Evolutionary conservation across 2,888 invertebrate genomes (phyloP).

Genomic region (Drosophila eohydei): DNA sequence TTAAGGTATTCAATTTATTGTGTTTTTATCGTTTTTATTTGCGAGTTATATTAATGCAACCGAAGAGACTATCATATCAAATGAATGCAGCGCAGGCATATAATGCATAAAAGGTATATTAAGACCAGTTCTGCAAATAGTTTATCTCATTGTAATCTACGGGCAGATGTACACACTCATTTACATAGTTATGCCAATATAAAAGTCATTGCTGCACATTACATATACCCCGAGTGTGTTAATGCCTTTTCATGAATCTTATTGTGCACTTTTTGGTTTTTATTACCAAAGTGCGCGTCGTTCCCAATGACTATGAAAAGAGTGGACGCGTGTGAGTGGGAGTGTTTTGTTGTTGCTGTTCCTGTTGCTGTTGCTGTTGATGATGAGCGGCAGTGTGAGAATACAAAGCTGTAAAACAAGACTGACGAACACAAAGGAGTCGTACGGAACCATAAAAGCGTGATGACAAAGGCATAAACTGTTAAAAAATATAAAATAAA

Average conservation of each 20-base stretch:
- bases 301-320: conserved; percentile 58
- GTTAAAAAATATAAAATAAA: conserved; percentile 45
- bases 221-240: conserved; percentile 45
- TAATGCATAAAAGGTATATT: neutral
- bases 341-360: neutral
- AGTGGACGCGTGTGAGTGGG: conserved; percentile 9
- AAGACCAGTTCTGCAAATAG: neutral
- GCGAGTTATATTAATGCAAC: neutral
- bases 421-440: conserved; percentile 55
- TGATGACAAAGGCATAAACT: conserved; percentile 61
- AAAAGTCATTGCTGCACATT: conserved; percentile 33
- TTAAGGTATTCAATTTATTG: neutral
- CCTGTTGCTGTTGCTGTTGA: conserved; percentile 1
- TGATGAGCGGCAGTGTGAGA: conserved; percentile 9
- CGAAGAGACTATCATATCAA: neutral
- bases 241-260: conserved; percentile 54
- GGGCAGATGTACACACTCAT: neutral
- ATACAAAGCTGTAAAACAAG: conserved; percentile 53
- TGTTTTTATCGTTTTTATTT: neutral
- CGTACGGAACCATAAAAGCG: conserved; percentile 44
- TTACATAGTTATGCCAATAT: conserved; percentile 10
- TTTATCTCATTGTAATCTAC: neutral
- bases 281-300: conserved; percentile 33
- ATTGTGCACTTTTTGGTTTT: conserved; percentile 36
- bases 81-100: neutral